These are phyloP conservation scores for Echeneis naucrates DNA, from an alignment of 2,797 vertebrate species.

Conservation along the genomic window DNA sequence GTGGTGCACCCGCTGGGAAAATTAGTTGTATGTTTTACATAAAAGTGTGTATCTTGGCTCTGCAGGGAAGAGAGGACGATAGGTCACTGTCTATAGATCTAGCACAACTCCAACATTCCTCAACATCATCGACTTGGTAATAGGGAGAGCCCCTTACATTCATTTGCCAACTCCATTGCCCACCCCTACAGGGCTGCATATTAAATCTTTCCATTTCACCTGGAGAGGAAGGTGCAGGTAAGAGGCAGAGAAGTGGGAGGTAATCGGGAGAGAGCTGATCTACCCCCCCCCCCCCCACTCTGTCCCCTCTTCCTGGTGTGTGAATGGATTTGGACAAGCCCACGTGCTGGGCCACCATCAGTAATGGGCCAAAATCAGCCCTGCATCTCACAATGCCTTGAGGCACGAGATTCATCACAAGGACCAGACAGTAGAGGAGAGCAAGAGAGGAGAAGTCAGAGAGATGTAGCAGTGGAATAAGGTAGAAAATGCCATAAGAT, in stretches of 20 bases:
- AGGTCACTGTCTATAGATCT: slow-evolving; percentile 59
- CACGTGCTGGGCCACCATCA: slow-evolving; percentile 50
- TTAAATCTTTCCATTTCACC: slow-evolving; percentile 84
- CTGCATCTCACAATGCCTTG: slow-evolving; percentile 58
- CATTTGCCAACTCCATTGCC: slow-evolving; percentile 77
- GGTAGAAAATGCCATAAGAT: slow-evolving; percentile 46
- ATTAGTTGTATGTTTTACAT: slow-evolving; percentile 59
- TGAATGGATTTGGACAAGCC: slow-evolving; percentile 57
- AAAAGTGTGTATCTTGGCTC: slow-evolving; percentile 53
- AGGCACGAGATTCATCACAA: slow-evolving; percentile 71
- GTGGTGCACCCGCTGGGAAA: slow-evolving; percentile 34
- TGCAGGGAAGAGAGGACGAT: slow-evolving; percentile 62
- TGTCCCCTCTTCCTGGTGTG: slow-evolving; percentile 41
- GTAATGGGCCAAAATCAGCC: slow-evolving; percentile 59
- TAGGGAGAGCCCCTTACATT: slow-evolving; percentile 64
- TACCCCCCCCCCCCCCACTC: background rate
- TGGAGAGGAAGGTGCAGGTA: slow-evolving; percentile 66
- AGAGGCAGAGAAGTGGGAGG: slow-evolving; percentile 30
- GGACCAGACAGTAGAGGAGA: slow-evolving; percentile 62
- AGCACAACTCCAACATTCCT: slow-evolving; percentile 60
- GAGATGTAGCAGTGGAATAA: slow-evolving; percentile 42
- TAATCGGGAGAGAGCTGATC: background rate
- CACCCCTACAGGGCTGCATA: slow-evolving; percentile 69
- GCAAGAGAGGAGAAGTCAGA: slow-evolving; percentile 26
- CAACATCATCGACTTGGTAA: slow-evolving; percentile 50